A percentile compares a stretch with the other conserved stretches of the same genome.
Evolutionary conservation across 2,797 vertebrate species (phyloP).

Genomic region (Chanos chanos): DNA sequence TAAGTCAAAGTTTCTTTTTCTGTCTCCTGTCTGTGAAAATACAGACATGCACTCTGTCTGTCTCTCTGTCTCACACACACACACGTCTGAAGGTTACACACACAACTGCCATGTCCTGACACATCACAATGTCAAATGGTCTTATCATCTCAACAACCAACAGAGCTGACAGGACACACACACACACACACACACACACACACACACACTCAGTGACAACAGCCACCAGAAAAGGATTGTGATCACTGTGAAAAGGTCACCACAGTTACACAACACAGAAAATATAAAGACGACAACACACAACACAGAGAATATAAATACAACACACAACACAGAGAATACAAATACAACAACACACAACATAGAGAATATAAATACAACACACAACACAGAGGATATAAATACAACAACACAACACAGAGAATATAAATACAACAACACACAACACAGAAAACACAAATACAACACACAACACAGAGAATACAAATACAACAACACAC

Average conservation of each 20-base stretch:
- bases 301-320: neutral
- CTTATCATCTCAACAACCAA: constrained; percentile 8
- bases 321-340: constrained; percentile 6
- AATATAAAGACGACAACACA: too few relatives aligned
- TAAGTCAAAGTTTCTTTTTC: constrained; percentile 55
- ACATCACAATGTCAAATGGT: neutral
- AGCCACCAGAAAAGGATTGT: neutral
- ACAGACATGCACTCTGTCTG: too few relatives aligned
- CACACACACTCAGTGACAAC: constrained; percentile 2
- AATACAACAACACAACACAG: constrained; percentile 2
- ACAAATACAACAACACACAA: too few relatives aligned
- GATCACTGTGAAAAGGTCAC: neutral
- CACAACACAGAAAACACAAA: neutral
- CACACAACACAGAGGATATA: too few relatives aligned
- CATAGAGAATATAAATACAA: neutral
- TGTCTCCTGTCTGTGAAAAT: constrained; percentile 4
- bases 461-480: constrained; percentile 4
- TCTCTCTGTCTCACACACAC: neutral
- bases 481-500: too few relatives aligned
- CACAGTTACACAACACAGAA: constrained; percentile 4
- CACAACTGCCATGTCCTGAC: neutral
- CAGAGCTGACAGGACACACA: constrained; percentile 6
- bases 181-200: neutral
- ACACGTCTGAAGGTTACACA: constrained; percentile 18
- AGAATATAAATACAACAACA: too few relatives aligned